These are phyloP conservation scores for Liasis olivaceus DNA, from an alignment of 2,797 vertebrate species.

Conservation along the genomic window DNA sequence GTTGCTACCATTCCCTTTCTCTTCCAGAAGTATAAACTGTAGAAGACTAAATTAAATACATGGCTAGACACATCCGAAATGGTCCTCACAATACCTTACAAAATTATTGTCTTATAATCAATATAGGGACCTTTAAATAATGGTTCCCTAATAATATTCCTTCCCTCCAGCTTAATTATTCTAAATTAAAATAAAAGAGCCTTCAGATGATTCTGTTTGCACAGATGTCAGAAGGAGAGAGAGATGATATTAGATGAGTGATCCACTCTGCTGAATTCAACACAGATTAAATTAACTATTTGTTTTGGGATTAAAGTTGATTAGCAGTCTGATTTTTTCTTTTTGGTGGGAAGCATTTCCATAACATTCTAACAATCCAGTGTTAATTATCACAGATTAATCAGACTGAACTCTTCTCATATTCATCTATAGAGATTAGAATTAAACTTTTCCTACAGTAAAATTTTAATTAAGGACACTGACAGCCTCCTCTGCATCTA, in stretches of 20 bases:
- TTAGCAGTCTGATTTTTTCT: neutral
- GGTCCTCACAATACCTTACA: neutral
- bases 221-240: too few species aligned
- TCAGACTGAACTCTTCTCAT: neutral
- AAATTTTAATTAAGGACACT: too few species aligned
- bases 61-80: neutral
- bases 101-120: neutral
- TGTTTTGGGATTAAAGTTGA: neutral
- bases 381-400: neutral
- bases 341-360: neutral
- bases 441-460: too few species aligned
- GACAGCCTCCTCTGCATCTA: neutral
- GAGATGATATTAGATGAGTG: neutral
- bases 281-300: neutral
- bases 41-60: neutral
- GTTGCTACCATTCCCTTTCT: neutral
- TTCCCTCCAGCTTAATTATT: neutral
- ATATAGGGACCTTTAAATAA: neutral
- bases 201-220: neutral
- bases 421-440: neutral
- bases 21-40: constrained; percentile 6
- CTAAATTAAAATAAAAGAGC: neutral
- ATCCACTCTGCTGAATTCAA: neutral
- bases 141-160: neutral
- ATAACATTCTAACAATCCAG: neutral